Evolutionary conservation across 1,140 invertebrate species (phyloP).

Genomic region (Drosophila mojavensis): DNA sequence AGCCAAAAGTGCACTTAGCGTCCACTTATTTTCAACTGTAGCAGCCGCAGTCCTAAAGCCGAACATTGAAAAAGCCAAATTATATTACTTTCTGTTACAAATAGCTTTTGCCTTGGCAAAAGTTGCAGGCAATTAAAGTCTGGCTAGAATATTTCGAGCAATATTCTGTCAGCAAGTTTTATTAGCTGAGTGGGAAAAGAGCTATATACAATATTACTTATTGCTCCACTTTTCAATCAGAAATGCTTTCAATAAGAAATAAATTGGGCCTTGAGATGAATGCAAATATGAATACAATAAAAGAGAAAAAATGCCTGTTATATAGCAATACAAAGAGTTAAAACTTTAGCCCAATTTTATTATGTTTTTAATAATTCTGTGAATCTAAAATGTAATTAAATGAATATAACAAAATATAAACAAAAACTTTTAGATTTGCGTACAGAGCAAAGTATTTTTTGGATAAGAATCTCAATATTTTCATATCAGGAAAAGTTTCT

Average conservation of each 20-base stretch:
- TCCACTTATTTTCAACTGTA: conserved; percentile 26
- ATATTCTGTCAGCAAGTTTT: background rate
- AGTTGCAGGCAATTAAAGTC: background rate
- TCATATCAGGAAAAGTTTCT: background rate
- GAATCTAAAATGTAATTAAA: conserved; percentile 12
- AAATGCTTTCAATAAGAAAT: background rate
- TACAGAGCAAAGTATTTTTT: background rate
- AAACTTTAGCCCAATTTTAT: background rate
- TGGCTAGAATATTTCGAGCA: background rate
- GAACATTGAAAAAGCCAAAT: background rate
- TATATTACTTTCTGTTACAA: conserved; percentile 6
- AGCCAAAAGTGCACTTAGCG: conserved; percentile 63
- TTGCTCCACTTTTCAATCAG: too few species aligned
- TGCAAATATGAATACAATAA: conserved; percentile 13
- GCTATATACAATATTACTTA: background rate
- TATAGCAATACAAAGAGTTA: background rate
- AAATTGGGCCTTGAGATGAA: conserved; percentile 1
- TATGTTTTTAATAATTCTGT: background rate
- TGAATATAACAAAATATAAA: background rate
- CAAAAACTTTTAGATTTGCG: background rate
- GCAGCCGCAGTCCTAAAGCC: background rate
- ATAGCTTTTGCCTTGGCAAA: background rate
- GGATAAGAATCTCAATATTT: background rate
- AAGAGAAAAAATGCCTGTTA: background rate
- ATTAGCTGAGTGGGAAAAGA: background rate